Percentiles rank a stretch among this genome's conserved stretches.
Conservation (phyloP, 2,888 invertebrate genomes). For the Melanchra persicariae region DNA sequence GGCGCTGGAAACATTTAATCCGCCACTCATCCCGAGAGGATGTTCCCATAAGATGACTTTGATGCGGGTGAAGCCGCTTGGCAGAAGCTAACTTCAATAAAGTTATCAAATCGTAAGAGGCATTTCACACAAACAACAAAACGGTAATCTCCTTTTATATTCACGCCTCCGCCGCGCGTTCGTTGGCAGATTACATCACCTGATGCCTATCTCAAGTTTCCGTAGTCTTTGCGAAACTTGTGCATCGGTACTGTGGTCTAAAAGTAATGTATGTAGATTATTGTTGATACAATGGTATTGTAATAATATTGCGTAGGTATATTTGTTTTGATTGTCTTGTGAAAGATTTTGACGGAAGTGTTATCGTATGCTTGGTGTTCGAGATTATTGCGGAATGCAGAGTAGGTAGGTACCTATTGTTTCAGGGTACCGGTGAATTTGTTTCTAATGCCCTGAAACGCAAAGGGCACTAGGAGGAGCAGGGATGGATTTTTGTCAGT, state of each 20-base stretch:
- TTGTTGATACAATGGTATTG: conserved; percentile 46
- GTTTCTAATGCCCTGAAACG: no score
- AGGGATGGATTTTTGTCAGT: no score
- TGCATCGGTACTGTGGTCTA: conserved; percentile 37
- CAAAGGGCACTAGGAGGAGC: no score
- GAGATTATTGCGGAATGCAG: not conserved
- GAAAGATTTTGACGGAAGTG: conserved; percentile 28
- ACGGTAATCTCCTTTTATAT: conserved; percentile 31
- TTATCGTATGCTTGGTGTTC: not conserved
- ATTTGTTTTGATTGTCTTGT: conserved; percentile 21
- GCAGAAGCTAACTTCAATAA: no score
- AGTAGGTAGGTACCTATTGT: conserved; percentile 2
- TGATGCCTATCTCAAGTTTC: conserved; percentile 45
- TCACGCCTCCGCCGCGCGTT: conserved; percentile 21
- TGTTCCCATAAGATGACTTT: no score
- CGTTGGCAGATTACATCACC: conserved; percentile 45
- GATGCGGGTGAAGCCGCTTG: no score
- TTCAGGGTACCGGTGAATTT: not conserved
- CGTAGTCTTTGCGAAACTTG: conserved; percentile 45
- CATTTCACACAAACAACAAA: conserved; percentile 6
- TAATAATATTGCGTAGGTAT: conserved; percentile 18
- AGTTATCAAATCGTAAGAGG: conserved; percentile 7
- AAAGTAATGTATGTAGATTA: conserved; percentile 50
- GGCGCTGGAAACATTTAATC: no score
- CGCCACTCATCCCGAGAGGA: no score